Conservation (phyloP, 2,113 vertebrate genomes). For the Bostrychus sinensis region DNA sequence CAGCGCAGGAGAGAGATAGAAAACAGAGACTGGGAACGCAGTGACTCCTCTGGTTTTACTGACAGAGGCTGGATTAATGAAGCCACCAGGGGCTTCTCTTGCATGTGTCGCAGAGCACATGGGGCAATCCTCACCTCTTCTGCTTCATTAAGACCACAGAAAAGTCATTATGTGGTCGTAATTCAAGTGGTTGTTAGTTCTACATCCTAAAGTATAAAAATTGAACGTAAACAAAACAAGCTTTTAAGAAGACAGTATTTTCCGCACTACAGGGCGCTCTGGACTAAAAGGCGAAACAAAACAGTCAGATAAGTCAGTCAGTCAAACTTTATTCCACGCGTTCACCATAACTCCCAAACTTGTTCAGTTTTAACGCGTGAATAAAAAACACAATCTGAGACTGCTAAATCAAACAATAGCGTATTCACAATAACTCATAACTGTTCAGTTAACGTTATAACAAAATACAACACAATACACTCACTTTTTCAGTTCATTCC, state of each 20-base stretch:
- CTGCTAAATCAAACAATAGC: too few relatives aligned
- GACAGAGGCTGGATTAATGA: constrained; percentile 72
- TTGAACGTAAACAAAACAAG: neutral
- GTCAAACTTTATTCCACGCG: too few relatives aligned
- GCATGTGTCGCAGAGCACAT: constrained; percentile 34
- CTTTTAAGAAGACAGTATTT: neutral
- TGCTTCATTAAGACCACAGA: constrained; percentile 41
- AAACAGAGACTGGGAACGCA: constrained; percentile 43
- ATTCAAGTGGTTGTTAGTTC: constrained; percentile 22
- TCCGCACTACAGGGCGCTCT: neutral
- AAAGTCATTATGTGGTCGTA: constrained; percentile 39
- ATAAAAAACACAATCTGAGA: too few relatives aligned
- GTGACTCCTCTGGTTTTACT: constrained; percentile 67
- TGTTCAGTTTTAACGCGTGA: too few relatives aligned
- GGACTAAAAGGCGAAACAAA: too few relatives aligned
- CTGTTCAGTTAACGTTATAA: too few relatives aligned
- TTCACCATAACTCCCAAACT: too few relatives aligned
- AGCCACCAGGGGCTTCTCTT: constrained; percentile 66
- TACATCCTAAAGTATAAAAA: constrained; percentile 5
- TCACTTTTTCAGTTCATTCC: too few relatives aligned
- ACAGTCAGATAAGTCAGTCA: too few relatives aligned
- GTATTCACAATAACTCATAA: too few relatives aligned
- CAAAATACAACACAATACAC: too few relatives aligned
- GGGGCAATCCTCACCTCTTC: constrained; percentile 34
- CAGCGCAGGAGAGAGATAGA: constrained; percentile 44